Percentiles rank a stretch among this genome's conserved stretches.
phyloP scores from a whole-genome alignment of 2,797 vertebrate species.

The Cryptoblepharus egeriae region DNA sequence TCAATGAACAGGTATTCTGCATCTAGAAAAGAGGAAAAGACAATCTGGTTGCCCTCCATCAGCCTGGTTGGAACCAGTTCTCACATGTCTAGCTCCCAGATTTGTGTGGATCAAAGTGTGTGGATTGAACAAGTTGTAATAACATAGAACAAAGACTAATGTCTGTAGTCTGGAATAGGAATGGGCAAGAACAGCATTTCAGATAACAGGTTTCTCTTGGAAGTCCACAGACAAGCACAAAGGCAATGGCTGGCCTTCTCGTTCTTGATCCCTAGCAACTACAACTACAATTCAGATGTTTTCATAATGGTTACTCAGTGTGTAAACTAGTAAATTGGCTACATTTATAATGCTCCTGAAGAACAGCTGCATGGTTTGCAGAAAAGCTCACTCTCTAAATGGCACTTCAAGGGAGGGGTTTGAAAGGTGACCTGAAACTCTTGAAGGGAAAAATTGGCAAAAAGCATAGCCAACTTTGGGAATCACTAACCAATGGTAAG shows the following conservation, averaged over 20 bases:
- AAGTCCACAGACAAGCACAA: too few relatives aligned
- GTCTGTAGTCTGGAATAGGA: neutral
- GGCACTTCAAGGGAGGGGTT: neutral
- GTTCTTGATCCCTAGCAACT: too few relatives aligned
- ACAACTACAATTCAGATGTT: too few relatives aligned
- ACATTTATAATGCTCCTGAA: neutral
- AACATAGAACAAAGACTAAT: neutral
- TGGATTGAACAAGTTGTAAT: neutral
- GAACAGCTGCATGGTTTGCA: neutral
- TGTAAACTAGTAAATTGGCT: neutral
- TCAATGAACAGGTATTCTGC: neutral
- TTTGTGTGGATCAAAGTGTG: neutral
- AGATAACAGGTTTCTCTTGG: too few relatives aligned
- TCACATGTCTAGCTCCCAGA: neutral
- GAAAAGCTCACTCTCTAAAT: neutral
- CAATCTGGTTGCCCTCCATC: neutral
- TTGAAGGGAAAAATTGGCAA: neutral
- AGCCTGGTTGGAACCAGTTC: neutral
- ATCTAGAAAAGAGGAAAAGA: neutral
- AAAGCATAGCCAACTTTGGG: neutral
- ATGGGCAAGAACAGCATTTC: too few relatives aligned
- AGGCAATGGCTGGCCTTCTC: too few relatives aligned
- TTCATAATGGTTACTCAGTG: neutral
- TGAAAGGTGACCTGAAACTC: neutral
- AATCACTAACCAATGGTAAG: neutral